These are phyloP conservation scores for Rhagologus leucostigma DNA, from an alignment of 2,113 vertebrate species.

Conservation along the genomic window DNA sequence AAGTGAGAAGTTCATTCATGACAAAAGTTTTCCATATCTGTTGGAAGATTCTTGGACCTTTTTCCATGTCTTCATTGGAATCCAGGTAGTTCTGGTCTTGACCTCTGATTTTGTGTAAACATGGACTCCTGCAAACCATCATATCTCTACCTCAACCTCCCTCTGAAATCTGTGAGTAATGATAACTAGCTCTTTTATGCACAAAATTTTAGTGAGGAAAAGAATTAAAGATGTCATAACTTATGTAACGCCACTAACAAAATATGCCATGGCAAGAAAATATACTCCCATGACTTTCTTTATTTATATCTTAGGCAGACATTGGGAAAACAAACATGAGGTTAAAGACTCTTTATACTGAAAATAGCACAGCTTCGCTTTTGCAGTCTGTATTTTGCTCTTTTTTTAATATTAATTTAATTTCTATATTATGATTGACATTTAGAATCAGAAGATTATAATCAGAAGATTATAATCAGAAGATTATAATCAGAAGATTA, in stretches of 20 bases:
- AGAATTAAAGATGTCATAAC: not conserved
- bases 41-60: not conserved
- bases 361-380: not conserved
- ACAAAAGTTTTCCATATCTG: not conserved
- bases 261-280: not conserved
- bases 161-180: not conserved
- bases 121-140: not conserved
- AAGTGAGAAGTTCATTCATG: not conserved
- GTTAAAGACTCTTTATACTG: not conserved
- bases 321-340: not conserved
- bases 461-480: conserved; percentile 31
- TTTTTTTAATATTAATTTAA: conserved; percentile 19
- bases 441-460: conserved; percentile 51
- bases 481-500: conserved; percentile 24
- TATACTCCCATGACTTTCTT: not conserved
- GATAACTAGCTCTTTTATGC: not conserved
- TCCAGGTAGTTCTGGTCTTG: not conserved
- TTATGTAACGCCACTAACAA: not conserved
- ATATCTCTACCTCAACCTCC: not conserved
- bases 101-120: not conserved
- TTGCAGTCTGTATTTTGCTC: not conserved
- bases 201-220: not conserved
- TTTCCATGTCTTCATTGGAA: not conserved
- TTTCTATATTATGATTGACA: conserved; percentile 67
- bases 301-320: conserved; percentile 1